Evolutionary conservation across 2,797 vertebrate genomes (phyloP).

Genomic region (Pseudomugil gertrudae): DNA sequence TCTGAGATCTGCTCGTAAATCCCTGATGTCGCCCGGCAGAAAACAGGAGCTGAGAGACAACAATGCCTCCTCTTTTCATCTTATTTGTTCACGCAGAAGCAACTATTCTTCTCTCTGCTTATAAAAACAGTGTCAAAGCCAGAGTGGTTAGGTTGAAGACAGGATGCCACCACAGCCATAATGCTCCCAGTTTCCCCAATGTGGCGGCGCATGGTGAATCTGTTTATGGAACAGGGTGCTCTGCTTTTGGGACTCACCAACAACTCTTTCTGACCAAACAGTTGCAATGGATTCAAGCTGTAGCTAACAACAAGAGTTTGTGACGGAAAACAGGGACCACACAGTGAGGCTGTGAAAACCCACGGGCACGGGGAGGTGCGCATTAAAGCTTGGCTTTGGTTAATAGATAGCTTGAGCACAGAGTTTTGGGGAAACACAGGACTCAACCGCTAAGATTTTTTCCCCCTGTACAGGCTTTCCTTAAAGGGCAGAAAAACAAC

Average conservation of each 20-base stretch:
- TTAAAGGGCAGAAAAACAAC: constrained; percentile 17
- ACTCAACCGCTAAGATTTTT: constrained; percentile 34
- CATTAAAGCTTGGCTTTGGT: constrained; percentile 51
- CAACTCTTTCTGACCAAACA: constrained; percentile 45
- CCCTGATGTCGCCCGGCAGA: constrained; percentile 31
- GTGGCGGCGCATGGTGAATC: constrained; percentile 33
- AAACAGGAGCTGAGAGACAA: constrained; percentile 32
- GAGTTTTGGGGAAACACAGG: constrained; percentile 47
- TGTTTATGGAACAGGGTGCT: constrained; percentile 51
- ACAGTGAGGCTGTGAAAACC: constrained; percentile 67
- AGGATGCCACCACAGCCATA: constrained; percentile 18
- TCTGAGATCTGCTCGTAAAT: constrained; percentile 66
- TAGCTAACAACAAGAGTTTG: constrained; percentile 72
- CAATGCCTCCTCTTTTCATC: constrained; percentile 30
- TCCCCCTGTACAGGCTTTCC: constrained; percentile 11
- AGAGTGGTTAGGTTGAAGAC: constrained; percentile 1
- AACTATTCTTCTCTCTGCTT: constrained; percentile 26
- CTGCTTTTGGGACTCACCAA: constrained; percentile 48
- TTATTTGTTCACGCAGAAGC: constrained; percentile 27
- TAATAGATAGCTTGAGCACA: constrained; percentile 61
- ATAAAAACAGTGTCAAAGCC: constrained; percentile 12
- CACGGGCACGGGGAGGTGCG: constrained; percentile 51
- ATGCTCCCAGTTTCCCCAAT: constrained; percentile 3
- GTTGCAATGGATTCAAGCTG: constrained; percentile 60
- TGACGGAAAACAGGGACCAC: constrained; percentile 79